Percentiles rank a stretch among this genome's conserved stretches.
Evolutionary conservation across 1,140 invertebrate genomes (phyloP).

Genomic region (Choristoneura fumiferana): DNA sequence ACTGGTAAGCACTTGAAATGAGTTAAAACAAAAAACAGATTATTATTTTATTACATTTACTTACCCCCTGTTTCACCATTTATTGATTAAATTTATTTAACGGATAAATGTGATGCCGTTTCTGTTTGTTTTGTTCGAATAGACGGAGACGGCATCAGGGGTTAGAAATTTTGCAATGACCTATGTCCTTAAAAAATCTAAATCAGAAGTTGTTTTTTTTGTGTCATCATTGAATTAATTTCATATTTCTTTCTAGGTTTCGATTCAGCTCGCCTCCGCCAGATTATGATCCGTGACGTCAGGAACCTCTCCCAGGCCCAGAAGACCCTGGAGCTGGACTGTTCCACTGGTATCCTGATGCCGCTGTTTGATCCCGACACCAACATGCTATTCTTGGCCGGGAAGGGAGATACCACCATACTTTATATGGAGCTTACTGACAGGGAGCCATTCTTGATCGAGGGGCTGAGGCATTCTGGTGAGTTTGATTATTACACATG

Average conservation of each 20-base stretch:
- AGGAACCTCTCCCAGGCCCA: constrained; percentile 88
- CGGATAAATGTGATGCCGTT: too few species aligned
- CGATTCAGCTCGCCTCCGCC: constrained; percentile 87
- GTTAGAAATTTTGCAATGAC: too few species aligned
- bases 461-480: constrained; percentile 87
- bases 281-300: constrained; percentile 92
- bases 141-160: too few species aligned
- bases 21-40: too few species aligned
- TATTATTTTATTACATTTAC: too few species aligned
- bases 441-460: constrained; percentile 90
- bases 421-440: constrained; percentile 92
- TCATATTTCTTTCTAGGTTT: constrained; percentile 76
- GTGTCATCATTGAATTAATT: too few species aligned
- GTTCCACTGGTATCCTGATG: constrained; percentile 94
- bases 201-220: too few species aligned
- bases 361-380: constrained; percentile 94
- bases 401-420: constrained; percentile 95
- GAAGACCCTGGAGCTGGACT: constrained; percentile 89
- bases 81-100: too few species aligned
- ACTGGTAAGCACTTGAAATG: constrained; percentile 79
- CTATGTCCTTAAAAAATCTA: too few species aligned
- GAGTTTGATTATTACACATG: constrained; percentile 26
- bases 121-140: too few species aligned
- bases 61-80: too few species aligned
- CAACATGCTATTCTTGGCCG: constrained; percentile 95